phyloP scores from a whole-genome alignment of 1,140 invertebrate genomes.

The Drosophila sechellia region DNA sequence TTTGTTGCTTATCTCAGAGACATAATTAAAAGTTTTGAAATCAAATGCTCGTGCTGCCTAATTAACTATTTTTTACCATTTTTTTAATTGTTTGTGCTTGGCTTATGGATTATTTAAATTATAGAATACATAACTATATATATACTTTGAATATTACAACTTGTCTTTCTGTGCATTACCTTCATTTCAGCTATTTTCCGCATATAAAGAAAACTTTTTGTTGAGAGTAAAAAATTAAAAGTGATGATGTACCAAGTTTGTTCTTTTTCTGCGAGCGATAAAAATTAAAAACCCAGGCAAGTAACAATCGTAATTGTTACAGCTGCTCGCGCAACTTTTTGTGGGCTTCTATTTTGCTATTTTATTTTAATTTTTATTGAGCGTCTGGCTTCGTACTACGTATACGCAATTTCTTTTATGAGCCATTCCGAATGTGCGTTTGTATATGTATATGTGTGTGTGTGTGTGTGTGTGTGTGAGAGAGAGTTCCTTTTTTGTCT shows the following conservation, averaged over 20 bases:
- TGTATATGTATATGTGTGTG: background rate
- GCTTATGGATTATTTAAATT: too few species aligned
- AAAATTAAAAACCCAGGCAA: background rate
- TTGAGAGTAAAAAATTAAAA: too few species aligned
- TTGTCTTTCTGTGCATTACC: too few species aligned
- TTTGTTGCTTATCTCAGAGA: too few species aligned
- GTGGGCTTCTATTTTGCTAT: slow-evolving; percentile 51
- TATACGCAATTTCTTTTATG: slow-evolving; percentile 62
- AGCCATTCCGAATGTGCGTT: slow-evolving; percentile 8
- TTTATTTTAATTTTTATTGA: slow-evolving; percentile 75
- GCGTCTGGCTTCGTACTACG: slow-evolving; percentile 16
- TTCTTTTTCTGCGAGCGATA: background rate
- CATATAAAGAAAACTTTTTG: too few species aligned
- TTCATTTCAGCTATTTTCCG: too few species aligned
- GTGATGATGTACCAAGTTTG: background rate
- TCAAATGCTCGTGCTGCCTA: too few species aligned
- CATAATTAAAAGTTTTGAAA: too few species aligned
- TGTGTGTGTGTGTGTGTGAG: background rate
- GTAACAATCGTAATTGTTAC: slow-evolving; percentile 33
- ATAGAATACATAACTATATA: too few species aligned
- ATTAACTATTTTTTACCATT: too few species aligned
- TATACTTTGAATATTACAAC: too few species aligned
- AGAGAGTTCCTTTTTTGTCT: background rate
- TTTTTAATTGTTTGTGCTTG: too few species aligned
- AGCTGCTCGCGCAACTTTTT: slow-evolving; percentile 40